Evolutionary conservation across 2,888 invertebrate species (phyloP), one percentile per base, ranked within the genome.

Genomic region (Schizaphis graminum): DNA sequence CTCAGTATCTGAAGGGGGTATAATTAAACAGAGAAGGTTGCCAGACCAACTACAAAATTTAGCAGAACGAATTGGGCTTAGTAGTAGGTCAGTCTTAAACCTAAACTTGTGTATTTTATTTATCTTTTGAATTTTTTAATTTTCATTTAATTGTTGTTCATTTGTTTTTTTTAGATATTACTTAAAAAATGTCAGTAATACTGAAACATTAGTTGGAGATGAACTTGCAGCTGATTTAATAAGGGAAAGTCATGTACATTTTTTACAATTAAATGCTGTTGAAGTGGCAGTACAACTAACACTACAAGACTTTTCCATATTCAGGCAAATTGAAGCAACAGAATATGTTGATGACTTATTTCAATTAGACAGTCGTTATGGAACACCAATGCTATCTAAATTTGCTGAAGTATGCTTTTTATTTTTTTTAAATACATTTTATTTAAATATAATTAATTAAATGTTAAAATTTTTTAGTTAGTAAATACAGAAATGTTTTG

Each of bases 401-500:
- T 99, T 99, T 96, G 98, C 98, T 49, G 98, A 99, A 95, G 96
- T 96, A 95, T 95, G 95, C 3, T 47, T 11, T 5, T 13, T 89
- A 44, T 87, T 26, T 57, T 94, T 41, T 57, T 35, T 24, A 49
- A 26, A 26, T 41, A 49, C 26, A 77, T 86, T 91, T 3, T 47
- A 53, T 89, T 49, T 53, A 47, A 90, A 0, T n/a, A 49, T 16
- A 92, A 16, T 56, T 91, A 35, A 85, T 49, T 47, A n/a, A 87
- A 90, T 67, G 49, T 91, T 57, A 88, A 91, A 95, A 93, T 84
- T 86, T 95, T 95, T 56, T 95, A 96, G 96, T 97, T 99, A 95
- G 99, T 99, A 94, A 99, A 99, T 96, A 97, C 98, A 95, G 99
- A 99, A 96, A 99, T 99, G 98, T 99, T 99, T 96, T 99, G 99